Conservation (phyloP, 1,140 invertebrate species). For the Lordiphosa collinella region DNA sequence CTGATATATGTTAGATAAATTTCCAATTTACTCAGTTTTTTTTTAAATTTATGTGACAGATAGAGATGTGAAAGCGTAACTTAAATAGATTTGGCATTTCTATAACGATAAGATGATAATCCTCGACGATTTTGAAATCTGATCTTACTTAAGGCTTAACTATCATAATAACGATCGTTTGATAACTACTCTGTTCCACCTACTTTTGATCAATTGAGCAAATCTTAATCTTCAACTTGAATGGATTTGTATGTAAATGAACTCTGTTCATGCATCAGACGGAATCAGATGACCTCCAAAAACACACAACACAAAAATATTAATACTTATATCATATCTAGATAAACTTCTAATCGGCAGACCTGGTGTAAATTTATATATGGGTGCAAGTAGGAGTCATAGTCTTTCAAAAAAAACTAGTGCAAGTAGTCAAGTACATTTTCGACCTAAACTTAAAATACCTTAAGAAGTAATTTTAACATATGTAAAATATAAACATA, state of each 20-base stretch:
- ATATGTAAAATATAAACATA: slow-evolving; percentile 31
- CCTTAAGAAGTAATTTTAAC: slow-evolving; percentile 5
- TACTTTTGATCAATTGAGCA: slow-evolving; percentile 1
- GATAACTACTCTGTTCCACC: too few species aligned
- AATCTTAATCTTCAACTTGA: background rate
- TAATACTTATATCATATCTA: background rate
- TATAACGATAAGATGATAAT: too few species aligned
- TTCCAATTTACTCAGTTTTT: too few species aligned
- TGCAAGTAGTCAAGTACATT: slow-evolving; percentile 26
- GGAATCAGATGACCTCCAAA: slow-evolving; percentile 11
- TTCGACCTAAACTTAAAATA: slow-evolving; percentile 18
- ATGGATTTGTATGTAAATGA: slow-evolving; percentile 10
- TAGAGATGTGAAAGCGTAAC: too few species aligned
- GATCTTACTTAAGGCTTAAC: too few species aligned
- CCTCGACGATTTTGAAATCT: too few species aligned
- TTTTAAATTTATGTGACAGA: too few species aligned
- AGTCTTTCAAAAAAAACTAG: slow-evolving; percentile 14
- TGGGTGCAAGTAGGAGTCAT: background rate
- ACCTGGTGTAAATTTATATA: slow-evolving; percentile 9
- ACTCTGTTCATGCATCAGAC: slow-evolving; percentile 10
- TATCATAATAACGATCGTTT: too few species aligned
- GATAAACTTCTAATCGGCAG: background rate
- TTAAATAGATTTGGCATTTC: too few species aligned
- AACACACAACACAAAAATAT: slow-evolving; percentile 12
- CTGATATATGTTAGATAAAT: too few species aligned